These are phyloP conservation scores for Syngnathus scovelli DNA, from an alignment of 2,113 vertebrate genomes.

Conservation along the genomic window DNA sequence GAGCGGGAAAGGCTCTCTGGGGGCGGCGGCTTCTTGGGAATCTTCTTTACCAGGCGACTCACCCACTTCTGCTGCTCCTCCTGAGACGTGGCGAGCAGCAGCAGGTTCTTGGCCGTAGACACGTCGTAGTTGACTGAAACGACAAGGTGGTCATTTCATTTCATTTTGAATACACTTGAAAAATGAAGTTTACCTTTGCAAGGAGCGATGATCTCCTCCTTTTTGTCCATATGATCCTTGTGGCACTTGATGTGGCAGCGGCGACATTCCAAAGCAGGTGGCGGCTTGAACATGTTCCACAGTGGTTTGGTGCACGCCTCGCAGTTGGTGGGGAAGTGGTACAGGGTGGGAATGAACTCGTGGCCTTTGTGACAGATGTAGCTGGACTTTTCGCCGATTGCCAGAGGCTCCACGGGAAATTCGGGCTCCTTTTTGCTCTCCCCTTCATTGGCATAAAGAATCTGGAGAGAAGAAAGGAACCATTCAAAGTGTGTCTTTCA, in stretches of 20 bases:
- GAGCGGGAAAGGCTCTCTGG: constrained; percentile 88
- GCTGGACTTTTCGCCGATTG: constrained; percentile 93
- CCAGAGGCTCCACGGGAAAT: constrained; percentile 80
- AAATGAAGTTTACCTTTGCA: constrained; percentile 79
- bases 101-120: constrained; percentile 93
- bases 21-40: constrained; percentile 92
- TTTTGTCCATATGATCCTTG: constrained; percentile 98
- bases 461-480: constrained; percentile 63
- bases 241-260: constrained; percentile 99
- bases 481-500: neutral
- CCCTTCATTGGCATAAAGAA: constrained; percentile 96
- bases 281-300: constrained; percentile 99
- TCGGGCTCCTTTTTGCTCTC: constrained; percentile 97
- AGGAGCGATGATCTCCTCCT: constrained; percentile 93
- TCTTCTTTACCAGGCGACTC: constrained; percentile 93
- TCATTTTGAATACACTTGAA: neutral
- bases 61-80: constrained; percentile 99
- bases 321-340: constrained; percentile 97
- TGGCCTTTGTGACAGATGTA: constrained; percentile 98
- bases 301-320: constrained; percentile 97
- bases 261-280: constrained; percentile 93
- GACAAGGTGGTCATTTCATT: neutral
- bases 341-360: constrained; percentile 96
- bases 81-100: constrained; percentile 87
- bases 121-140: constrained; percentile 91